Base-by-base conservation (phyloP, 2,888 invertebrate genomes). In the Drosophila melanosoma region DNA sequence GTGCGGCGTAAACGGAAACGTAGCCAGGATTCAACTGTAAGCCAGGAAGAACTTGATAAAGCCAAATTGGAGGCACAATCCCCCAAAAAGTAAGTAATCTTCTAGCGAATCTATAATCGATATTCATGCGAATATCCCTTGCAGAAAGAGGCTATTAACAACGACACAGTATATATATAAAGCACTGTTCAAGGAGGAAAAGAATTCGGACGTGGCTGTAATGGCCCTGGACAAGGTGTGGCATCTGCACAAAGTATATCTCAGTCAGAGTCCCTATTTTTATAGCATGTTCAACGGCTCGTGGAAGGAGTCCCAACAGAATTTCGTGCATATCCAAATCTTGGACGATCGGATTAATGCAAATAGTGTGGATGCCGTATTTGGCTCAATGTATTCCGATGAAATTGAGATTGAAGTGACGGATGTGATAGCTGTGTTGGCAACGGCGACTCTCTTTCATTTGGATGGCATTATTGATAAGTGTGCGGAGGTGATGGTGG, bases 81-180 rank as follows among this genome's bases (percentile, higher is more conserved):
- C n/a, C 95, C 95, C 3, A 96, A 96, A 93, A 95, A 94, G 95
- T 95, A 91, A 88, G 92, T 78, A 1, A 1, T 2, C 8, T 45
- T 45, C 8, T 7, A 11, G 38, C 15, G 26, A 32, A 23, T 20
- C n/a, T 12, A 11, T 17, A 17, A 20, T 20, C 15, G 8, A 15
- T 45, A 15, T 45, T 45, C 23, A 45, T 23, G 45, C 45, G 17
- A 8, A 23, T 15, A 23, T 45, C 8, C 1, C 8, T 85, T 91
- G 6, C 52, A 93, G 93, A 48, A 96, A 95, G 91, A 96, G 95
- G 91, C 93, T 96, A 17, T 93, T 95, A 53, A 96, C 96, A 58
- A 97, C 97, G 8, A 95, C 96, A 5, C 95, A 96, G 87, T 97
- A 97, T 90, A 97, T 97, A 82, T 97, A 96, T 90, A 95, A 96